Percentiles rank a stretch among this genome's conserved stretches.
Conservation (phyloP, 2,797 vertebrate genomes). For the Chiloscyllium punctatum region DNA sequence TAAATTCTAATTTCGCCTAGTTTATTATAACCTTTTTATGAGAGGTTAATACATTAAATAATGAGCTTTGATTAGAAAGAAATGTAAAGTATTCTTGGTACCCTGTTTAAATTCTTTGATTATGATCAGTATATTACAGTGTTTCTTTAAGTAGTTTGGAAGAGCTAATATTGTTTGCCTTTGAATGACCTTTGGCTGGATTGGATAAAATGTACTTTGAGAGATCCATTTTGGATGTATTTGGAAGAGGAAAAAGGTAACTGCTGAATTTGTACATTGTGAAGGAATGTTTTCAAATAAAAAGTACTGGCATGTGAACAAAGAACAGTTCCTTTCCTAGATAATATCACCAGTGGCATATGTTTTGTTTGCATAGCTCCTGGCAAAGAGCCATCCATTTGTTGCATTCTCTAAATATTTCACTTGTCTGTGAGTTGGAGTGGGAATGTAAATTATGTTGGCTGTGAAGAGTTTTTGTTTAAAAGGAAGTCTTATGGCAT, state of each 20-base stretch:
- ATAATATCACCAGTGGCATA: constrained; percentile 4
- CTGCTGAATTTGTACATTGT: constrained; percentile 11
- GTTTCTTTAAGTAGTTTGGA: neutral
- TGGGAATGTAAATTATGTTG: neutral
- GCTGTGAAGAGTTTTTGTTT: constrained; percentile 22
- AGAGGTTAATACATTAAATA: neutral
- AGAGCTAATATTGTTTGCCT: constrained; percentile 6
- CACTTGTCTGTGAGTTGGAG: constrained; percentile 26
- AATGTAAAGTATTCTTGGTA: neutral
- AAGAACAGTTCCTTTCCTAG: constrained; percentile 32
- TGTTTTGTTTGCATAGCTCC: constrained; percentile 40
- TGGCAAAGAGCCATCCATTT: constrained; percentile 25
- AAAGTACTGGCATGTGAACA: constrained; percentile 18
- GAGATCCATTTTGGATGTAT: constrained; percentile 17
- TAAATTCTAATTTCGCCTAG: neutral
- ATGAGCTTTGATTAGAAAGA: neutral
- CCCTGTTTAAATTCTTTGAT: neutral
- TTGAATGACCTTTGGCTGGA: neutral
- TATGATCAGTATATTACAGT: neutral
- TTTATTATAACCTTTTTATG: neutral
- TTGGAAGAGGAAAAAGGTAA: neutral
- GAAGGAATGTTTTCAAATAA: constrained; percentile 24
- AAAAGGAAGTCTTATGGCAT: neutral
- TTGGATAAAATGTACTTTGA: constrained; percentile 6
- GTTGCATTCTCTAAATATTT: constrained; percentile 33